Percentiles rank a stretch among this genome's conserved stretches.
Evolutionary conservation across 2,888 invertebrate species (phyloP).

Genomic region (Lithosia quadra): DNA sequence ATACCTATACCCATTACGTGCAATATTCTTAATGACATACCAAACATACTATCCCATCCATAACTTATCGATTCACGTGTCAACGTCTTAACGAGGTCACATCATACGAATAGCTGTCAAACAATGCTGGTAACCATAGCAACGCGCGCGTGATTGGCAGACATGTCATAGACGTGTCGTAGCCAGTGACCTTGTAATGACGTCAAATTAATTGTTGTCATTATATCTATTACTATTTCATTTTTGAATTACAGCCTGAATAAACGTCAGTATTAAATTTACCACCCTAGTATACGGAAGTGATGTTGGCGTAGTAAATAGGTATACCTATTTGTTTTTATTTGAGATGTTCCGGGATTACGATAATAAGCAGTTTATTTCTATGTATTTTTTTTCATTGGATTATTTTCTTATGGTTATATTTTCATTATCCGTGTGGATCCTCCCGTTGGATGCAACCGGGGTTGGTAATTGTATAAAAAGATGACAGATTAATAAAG

Average conservation of each 20-base stretch:
- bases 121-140: conserved; percentile 45
- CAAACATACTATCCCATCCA: conserved; percentile 11
- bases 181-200: conserved; percentile 31
- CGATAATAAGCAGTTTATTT: neutral
- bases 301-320: neutral
- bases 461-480: no score
- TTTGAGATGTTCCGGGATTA: conserved; percentile 13
- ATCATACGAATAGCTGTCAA: conserved; percentile 44
- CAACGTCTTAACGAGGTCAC: conserved; percentile 54
- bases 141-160: conserved; percentile 48
- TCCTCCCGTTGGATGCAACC: no score
- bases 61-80: conserved; percentile 42
- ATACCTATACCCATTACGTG: neutral
- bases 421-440: no score
- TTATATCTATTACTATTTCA: conserved; percentile 19
- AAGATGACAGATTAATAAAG: no score
- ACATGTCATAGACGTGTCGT: conserved; percentile 22
- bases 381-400: conserved; percentile 4
- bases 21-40: conserved; percentile 12
- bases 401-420: neutral
- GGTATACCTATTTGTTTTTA: no score
- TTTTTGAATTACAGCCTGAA: neutral
- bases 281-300: neutral
- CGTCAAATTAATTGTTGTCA: conserved; percentile 32
- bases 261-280: conserved; percentile 6